These are phyloP conservation scores for Hydrophis major DNA, from an alignment of 2,797 vertebrate genomes.

Conservation along the genomic window DNA sequence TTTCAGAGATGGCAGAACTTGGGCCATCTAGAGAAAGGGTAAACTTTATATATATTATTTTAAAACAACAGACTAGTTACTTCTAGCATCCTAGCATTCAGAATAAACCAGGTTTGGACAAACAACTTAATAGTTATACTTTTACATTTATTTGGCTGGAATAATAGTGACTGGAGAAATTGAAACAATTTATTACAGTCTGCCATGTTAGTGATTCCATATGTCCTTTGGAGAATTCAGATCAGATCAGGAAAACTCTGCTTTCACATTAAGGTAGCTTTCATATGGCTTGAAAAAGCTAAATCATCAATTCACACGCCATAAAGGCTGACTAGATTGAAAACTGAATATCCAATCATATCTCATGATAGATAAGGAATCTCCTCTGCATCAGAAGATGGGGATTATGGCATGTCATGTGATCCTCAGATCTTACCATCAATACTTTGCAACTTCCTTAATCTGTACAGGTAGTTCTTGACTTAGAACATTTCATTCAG, in stretches of 20 bases:
- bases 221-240: background rate
- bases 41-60: background rate
- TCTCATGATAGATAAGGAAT: background rate
- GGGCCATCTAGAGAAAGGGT: background rate
- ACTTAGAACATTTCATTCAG: background rate
- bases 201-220: background rate
- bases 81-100: background rate
- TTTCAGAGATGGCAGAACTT: background rate
- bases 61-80: background rate
- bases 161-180: background rate
- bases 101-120: background rate
- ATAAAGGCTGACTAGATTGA: background rate
- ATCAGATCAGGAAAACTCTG: background rate
- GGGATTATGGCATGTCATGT: background rate
- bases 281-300: background rate
- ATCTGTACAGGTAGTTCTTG: background rate
- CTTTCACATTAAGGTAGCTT: background rate
- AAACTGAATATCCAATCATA: background rate
- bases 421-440: background rate
- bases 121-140: background rate
- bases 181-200: background rate
- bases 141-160: background rate
- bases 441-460: background rate
- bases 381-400: background rate
- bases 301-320: background rate